phyloP scores from a whole-genome alignment of 2,113 vertebrate genomes.

The Scytalopus superciliaris region DNA sequence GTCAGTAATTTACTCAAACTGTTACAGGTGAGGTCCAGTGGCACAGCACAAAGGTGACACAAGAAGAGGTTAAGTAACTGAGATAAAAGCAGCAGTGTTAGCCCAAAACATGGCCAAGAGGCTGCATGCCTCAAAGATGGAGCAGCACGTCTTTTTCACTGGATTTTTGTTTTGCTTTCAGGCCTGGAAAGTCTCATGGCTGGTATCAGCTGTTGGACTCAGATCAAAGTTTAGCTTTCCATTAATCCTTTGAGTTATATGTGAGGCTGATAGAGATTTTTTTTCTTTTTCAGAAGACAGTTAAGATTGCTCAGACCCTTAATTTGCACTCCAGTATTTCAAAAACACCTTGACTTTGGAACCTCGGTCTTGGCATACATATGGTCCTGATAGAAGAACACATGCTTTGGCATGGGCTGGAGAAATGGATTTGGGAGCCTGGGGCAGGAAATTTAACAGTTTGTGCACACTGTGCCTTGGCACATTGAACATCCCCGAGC shows the following conservation, averaged over 20 bases:
- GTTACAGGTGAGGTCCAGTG: background rate
- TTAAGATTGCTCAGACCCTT: conserved; percentile 47
- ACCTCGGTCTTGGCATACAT: conserved; percentile 24
- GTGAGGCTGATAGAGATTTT: background rate
- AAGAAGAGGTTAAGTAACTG: background rate
- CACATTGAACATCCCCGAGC: background rate
- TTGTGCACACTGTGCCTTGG: conserved; percentile 7
- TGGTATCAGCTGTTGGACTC: conserved; percentile 57
- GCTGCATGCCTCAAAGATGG: background rate
- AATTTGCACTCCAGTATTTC: conserved; percentile 38
- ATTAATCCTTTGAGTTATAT: conserved; percentile 49
- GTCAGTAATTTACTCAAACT: background rate
- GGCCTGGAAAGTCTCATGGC: conserved; percentile 44
- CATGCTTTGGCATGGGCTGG: conserved; percentile 20
- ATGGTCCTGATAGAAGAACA: conserved; percentile 50
- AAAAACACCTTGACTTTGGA: conserved; percentile 64
- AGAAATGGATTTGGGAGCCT: background rate
- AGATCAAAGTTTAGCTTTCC: conserved; percentile 58
- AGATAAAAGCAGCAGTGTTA: background rate
- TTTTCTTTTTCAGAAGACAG: conserved; percentile 3
- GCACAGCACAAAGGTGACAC: background rate
- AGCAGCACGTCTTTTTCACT: background rate
- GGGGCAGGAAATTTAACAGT: conserved; percentile 24
- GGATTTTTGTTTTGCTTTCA: background rate
- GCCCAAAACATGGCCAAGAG: background rate